Evolutionary conservation across 2,888 invertebrate genomes (phyloP), one percentile per base, ranked within the genome.

Genomic region (Eulithis testata): DNA sequence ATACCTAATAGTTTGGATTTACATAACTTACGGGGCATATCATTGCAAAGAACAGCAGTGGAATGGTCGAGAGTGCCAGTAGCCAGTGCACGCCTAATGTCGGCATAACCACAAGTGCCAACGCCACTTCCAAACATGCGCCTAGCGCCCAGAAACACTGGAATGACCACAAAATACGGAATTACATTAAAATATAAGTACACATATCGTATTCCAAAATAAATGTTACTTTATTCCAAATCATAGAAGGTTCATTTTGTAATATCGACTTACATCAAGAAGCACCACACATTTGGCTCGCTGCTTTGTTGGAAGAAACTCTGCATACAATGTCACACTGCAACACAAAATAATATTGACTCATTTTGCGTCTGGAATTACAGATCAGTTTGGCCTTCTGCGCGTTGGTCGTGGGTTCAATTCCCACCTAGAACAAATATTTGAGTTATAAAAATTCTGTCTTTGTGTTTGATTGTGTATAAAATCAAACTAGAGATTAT

Each of bases 71-170:
- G n/a, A 98, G 91, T n/a, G 96, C 97, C 14, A 99, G 94, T 43
- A 99, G 94, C 96, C 97, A 98, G 79, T 97, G 95, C 95, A 98
- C 98, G 51, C 98, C 98, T 73, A 98, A 93, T 0, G 96, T 96
- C 1, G 98, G 98, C 97, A 98, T 98, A 63, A 99, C 96, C 44
- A 97, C 95, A 74, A 98, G 93, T 11, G 98, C 98, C 69, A 99
- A 90, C 21, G 98, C 95, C 56, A 98, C 98, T 91, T 98, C 98
- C 81, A 98, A 95, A 85, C 98, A 98, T 9, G 98, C 98, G 44
- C 99, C 99, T 51, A 99, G 94, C 0, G 98, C 98, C 99, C 98
- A 99, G 92, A 99, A 99, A 92, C 97, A 97, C 97, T 97, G 86
- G 36, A 81, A 84, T 21, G 12, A 27, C 49, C 40, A 27, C 57